Base-by-base conservation (phyloP, 2,888 invertebrate genomes). In the Drosophila borealis region DNA sequence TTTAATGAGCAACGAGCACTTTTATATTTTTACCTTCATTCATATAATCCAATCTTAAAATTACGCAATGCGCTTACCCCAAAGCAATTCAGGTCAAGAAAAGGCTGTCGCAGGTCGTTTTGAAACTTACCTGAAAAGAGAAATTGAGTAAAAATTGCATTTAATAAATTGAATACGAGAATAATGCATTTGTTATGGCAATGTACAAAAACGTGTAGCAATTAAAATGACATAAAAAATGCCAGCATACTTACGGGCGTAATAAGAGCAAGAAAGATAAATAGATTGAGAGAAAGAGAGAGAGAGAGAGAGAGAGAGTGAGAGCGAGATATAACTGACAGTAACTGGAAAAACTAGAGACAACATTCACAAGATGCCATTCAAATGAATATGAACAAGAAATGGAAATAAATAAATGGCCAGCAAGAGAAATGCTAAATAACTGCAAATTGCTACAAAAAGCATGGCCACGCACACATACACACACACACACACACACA, bases 121-220 rank as follows among this genome's bases (percentile, higher is more conserved):
- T 37, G 10, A 14, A 36, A 61, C 71, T 72, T 62, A 73, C 72
- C 72, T 72, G 46, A 10, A 72, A 73, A 41, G 57, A 67, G 48
- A 72, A 33, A 53, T 33, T 1, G 11, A 33, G 37, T 55, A 50
- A 60, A 36, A 61, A 11, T 17, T n/a, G 29, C 10, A 62, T 61
- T 67, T 62, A 33, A 34, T 45, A 44, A 53, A 4, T 49, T 45
- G 49, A 36, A 39, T 4, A 42, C 42, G 59, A 46, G 25, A 21
- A 48, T 50, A 46, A 41, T 54, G 17, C 50, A 49, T 49, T 57
- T 54, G 25, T 41, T 21, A 39, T 44, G 34, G 34, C 19, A 41
- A 29, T n/a, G 19, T 25, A 42, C 3, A 9, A 33, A 41, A 42
- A 14, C 9, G 21, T 57, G 41, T 37, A 3, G 53, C 45, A 68